Evolutionary conservation across 2,113 vertebrate genomes (phyloP), one percentile per base, ranked within the genome.

Genomic region (Tauraco erythrolophus): DNA sequence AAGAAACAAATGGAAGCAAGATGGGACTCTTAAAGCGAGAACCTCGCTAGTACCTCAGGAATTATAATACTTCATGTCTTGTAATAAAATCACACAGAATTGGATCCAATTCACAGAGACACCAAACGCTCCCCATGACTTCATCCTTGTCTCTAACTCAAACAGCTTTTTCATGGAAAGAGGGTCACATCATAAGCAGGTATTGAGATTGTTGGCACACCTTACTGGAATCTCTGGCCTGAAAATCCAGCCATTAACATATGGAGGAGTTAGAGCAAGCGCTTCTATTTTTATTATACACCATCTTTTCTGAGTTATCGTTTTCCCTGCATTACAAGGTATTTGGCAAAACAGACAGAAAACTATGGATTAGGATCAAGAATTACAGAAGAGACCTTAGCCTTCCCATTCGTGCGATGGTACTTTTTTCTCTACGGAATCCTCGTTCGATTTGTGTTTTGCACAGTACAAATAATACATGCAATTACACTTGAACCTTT

Each of bases 71-170:
- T 54, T 71, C 21, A 28, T 64, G 71, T 76, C 57, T 95, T 85
- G 70, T 96, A 91, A 92, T 69, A 82, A 89, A 92, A 88, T 72
- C 84, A 85, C 53, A 61, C 2, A 2, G 17, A 71, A 45, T 2
- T 75, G 57, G 69, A 87, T 71, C 61, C 33, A 53, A 41, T 57
- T 74, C 71, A 58, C 27, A 79, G 50, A 75, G 69, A 92, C 39
- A 89, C 12, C 66, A 61, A 88, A 82, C 64, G 25, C 70, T 96
- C 58, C 43, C 81, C 50, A 6, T 91, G 81, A 96, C 78, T 72
- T 97, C 87, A 95, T 54, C 77, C 58, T 72, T 70, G 78, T 94
- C 91, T 94, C 93, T 45, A 95, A 89, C 89, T 84, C 94, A 97
- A 91, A 92, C 23, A 76, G 84, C 16, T 80, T 87, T 84, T 91